These are phyloP conservation scores for Ophioninae sp. DNA, from an alignment of 2,888 invertebrate species.

Conservation along the genomic window DNA sequence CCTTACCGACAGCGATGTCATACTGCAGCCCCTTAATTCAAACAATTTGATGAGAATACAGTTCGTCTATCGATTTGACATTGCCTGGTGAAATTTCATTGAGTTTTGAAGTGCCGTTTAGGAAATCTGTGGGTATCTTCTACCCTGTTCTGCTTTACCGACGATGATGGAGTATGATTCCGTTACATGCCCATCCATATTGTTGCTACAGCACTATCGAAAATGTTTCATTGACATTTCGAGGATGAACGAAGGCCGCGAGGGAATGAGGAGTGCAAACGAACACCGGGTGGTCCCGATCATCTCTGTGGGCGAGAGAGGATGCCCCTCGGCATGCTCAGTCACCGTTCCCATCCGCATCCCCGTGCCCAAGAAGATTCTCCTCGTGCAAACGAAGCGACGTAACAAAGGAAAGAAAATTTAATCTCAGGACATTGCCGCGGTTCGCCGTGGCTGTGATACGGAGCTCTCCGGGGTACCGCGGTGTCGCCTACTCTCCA, in stretches of 20 bases:
- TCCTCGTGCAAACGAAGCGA: conserved; percentile 13
- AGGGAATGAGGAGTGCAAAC: conserved; percentile 3
- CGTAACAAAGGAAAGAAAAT: conserved; percentile 28
- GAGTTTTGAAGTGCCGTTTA: no score
- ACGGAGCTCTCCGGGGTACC: conserved; percentile 5
- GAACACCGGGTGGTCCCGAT: conserved; percentile 37
- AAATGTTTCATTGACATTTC: conserved; percentile 12
- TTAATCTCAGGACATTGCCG: conserved; percentile 36
- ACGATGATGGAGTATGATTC: neutral
- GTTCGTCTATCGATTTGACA: no score
- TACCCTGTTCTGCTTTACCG: no score
- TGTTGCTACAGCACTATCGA: conserved; percentile 3
- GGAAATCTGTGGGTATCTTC: no score
- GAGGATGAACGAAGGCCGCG: conserved; percentile 4
- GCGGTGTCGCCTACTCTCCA: conserved; percentile 25
- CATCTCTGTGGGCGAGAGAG: conserved; percentile 37
- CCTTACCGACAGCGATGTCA: no score
- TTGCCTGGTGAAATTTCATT: no score
- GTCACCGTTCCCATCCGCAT: conserved; percentile 4
- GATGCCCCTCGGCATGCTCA: conserved; percentile 28
- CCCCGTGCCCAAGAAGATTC: conserved; percentile 1
- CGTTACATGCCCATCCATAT: neutral
- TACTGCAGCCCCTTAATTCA: no score
- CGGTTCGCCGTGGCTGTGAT: conserved; percentile 2
- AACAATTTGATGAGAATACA: no score